Conservation (phyloP, 30 jellyfish, hydroid and myxozoan species). For the Aurelia sp. region DNA sequence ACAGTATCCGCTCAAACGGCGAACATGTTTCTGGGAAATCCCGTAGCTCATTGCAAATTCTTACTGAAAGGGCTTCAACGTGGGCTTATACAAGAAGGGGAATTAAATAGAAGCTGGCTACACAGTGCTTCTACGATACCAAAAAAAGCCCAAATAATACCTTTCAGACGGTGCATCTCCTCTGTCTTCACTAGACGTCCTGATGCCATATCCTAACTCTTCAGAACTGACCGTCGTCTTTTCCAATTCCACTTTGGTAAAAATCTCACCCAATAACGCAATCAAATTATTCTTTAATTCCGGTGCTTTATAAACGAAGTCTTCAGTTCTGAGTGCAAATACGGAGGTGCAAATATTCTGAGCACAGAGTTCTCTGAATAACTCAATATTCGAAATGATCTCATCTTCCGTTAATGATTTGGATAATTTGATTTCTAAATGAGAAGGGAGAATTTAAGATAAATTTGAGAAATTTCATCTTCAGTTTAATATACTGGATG, state of each 20-base stretch:
- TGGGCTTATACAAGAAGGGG: no score
- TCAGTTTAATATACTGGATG: no score
- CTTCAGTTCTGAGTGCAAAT: conserved; percentile 82
- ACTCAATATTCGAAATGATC: conserved; percentile 56
- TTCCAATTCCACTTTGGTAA: conserved; percentile 50
- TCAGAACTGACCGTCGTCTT: background rate
- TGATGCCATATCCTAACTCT: background rate
- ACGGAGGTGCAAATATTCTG: conserved; percentile 87
- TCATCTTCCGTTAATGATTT: conserved; percentile 34
- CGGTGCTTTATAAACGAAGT: conserved; percentile 61
- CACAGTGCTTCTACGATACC: no score
- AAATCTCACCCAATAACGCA: conserved; percentile 76
- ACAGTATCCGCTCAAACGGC: no score
- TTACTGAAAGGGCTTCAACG: no score
- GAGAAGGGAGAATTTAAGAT: background rate
- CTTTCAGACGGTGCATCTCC: background rate
- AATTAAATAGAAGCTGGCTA: no score
- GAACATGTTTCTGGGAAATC: no score
- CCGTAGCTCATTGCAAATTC: no score
- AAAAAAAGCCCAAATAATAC: no score
- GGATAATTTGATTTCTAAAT: conserved; percentile 70
- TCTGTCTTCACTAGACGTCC: background rate
- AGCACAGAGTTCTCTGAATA: conserved; percentile 87
- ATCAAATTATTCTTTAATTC: conserved; percentile 66
- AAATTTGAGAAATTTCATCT: no score